Conservation (phyloP, 2,888 invertebrate genomes). For the Slavum lentiscoides region DNA sequence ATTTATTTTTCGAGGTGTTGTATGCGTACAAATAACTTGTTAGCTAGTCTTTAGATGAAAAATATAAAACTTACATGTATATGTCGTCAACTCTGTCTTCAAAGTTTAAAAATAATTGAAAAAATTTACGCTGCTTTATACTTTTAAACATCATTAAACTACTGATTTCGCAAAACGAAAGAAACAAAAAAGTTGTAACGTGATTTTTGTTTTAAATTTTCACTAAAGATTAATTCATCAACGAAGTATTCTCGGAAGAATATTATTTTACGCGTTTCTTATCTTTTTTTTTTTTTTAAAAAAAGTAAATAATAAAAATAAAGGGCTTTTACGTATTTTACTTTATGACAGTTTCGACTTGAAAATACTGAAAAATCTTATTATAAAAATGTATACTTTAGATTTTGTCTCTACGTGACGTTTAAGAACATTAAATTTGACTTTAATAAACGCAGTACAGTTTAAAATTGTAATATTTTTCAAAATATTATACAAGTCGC, state of each 20-base stretch:
- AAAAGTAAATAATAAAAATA: not conserved
- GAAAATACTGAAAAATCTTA: conserved; percentile 11
- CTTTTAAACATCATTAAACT: conserved; percentile 25
- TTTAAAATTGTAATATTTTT: not conserved
- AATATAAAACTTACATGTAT: too few species aligned
- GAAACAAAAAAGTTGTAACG: conserved; percentile 7
- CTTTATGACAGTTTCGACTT: conserved; percentile 19
- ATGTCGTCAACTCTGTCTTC: not conserved
- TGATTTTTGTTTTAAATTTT: conserved; percentile 21
- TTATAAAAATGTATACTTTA: not conserved
- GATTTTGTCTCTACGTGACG: not conserved
- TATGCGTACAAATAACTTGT: not conserved
- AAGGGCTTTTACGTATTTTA: not conserved
- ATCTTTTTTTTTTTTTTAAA: conserved; percentile 4
- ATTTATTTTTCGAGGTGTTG: not conserved
- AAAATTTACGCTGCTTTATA: conserved; percentile 19
- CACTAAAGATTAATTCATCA: conserved; percentile 37
- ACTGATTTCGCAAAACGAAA: not conserved
- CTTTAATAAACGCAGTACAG: not conserved
- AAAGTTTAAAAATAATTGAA: conserved; percentile 12
- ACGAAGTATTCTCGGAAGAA: conserved; percentile 5
- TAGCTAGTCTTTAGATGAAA: not conserved
- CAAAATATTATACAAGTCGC: not conserved
- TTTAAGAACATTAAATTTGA: conserved; percentile 4
- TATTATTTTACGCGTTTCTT: conserved; percentile 7